These are phyloP conservation scores for Drosophila anomalata DNA, from an alignment of 2,888 invertebrate genomes.

Conservation along the genomic window DNA sequence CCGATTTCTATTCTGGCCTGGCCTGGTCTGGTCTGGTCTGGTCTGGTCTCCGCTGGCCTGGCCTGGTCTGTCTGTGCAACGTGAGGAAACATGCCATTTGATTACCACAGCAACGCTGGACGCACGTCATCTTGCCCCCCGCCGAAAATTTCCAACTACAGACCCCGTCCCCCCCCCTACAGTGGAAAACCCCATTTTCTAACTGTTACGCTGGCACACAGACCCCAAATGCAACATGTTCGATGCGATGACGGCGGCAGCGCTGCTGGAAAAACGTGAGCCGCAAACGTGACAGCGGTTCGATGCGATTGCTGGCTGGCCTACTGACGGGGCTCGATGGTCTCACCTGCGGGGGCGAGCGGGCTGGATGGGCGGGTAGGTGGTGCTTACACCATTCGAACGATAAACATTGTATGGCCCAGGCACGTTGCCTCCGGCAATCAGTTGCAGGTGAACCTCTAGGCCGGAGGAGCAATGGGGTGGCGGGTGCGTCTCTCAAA, in stretches of 20 bases:
- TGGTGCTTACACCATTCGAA: constrained; percentile 43
- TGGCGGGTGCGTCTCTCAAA: not conserved
- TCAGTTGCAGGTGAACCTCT: constrained; percentile 2
- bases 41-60: constrained; percentile 6
- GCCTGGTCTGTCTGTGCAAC: constrained; percentile 51
- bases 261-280: constrained; percentile 69
- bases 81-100: constrained; percentile 56
- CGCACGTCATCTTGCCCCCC: constrained; percentile 25
- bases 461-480: not conserved
- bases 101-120: constrained; percentile 54
- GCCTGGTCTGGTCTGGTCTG: constrained; percentile 13
- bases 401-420: constrained; percentile 51
- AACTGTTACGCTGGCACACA: constrained; percentile 41
- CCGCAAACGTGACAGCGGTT: constrained; percentile 71
- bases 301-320: constrained; percentile 62
- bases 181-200: constrained; percentile 9
- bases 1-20: constrained; percentile 14
- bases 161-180: not conserved
- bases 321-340: constrained; percentile 63
- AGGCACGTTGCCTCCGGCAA: constrained; percentile 59
- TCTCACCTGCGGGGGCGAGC: not conserved
- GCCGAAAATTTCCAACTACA: not conserved
- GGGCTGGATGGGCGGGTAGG: constrained; percentile 11
- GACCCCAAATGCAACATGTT: constrained; percentile 56
- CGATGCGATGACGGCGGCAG: constrained; percentile 52